A percentile compares a stretch with the other conserved stretches of the same genome.
phyloP scores from a whole-genome alignment of 2,888 invertebrate genomes.

The Eremobia ochroleuca region DNA sequence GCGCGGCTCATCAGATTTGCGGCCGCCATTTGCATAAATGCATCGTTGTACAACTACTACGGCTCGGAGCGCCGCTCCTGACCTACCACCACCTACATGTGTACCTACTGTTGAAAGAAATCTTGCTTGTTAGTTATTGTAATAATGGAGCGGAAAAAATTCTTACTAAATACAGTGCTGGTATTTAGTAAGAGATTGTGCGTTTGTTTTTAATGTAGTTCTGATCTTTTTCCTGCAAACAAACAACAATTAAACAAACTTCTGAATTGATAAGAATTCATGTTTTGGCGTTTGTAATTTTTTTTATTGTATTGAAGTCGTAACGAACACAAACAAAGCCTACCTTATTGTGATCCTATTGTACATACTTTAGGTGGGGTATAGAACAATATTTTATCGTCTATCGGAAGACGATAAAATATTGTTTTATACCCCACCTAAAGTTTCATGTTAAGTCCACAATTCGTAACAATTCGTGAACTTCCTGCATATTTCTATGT shows the following conservation, averaged over 20 bases:
- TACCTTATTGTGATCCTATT: too few species aligned
- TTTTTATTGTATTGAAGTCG: too few species aligned
- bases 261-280: background rate
- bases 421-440: background rate
- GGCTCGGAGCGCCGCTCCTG: slow-evolving; percentile 14
- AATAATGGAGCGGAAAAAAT: background rate
- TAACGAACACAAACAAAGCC: too few species aligned
- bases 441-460: background rate
- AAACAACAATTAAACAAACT: background rate
- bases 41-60: slow-evolving; percentile 45
- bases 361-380: too few species aligned
- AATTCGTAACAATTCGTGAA: background rate
- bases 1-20: slow-evolving; percentile 64
- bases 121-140: slow-evolving; percentile 12
- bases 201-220: background rate
- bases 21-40: slow-evolving; percentile 64
- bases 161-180: too few species aligned
- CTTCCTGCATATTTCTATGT: background rate
- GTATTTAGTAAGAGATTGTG: background rate
- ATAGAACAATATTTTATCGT: too few species aligned
- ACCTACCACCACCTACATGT: slow-evolving; percentile 13
- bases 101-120: slow-evolving; percentile 6
- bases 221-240: background rate
- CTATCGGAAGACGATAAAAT: too few species aligned
- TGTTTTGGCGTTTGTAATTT: background rate